Conservation (phyloP, 2,888 invertebrate species). For the Scrobipalpa atriplicella region DNA sequence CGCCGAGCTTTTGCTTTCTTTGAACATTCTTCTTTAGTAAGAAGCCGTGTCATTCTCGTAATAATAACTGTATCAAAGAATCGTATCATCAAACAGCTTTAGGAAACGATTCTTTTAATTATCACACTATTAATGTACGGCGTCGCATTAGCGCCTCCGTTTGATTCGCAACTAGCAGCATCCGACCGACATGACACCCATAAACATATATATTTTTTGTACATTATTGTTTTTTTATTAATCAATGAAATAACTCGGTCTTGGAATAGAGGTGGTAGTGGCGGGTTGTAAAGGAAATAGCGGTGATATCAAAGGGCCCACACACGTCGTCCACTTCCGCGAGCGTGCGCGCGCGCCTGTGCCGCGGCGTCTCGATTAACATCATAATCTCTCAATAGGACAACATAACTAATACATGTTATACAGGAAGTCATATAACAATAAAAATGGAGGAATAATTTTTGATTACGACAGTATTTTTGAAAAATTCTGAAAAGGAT, state of each 20-base stretch:
- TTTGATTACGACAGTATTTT: too few relatives aligned
- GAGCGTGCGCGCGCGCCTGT: constrained; percentile 43
- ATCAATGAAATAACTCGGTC: not conserved
- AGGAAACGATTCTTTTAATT: constrained; percentile 35
- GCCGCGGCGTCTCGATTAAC: constrained; percentile 36
- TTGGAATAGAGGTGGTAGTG: not conserved
- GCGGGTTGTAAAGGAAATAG: constrained; percentile 25
- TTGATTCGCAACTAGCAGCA: constrained; percentile 46
- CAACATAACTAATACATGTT: too few relatives aligned
- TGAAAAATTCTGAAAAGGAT: too few relatives aligned
- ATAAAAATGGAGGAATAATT: too few relatives aligned
- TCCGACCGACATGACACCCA: constrained; percentile 27
- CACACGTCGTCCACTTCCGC: constrained; percentile 63
- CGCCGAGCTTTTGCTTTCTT: too few relatives aligned
- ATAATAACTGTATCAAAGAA: constrained; percentile 16
- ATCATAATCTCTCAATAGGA: not conserved
- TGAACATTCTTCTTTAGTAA: not conserved
- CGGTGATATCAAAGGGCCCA: constrained; percentile 59
- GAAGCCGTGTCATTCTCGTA: not conserved
- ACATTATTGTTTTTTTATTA: not conserved
- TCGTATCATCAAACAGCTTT: constrained; percentile 11
- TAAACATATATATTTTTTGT: not conserved
- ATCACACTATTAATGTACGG: constrained; percentile 12
- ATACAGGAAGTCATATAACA: too few relatives aligned
- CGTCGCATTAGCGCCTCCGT: constrained; percentile 17